Percentiles rank a stretch among this genome's conserved stretches.
Conservation (phyloP, 2,888 invertebrate species). For the Rugalucina vietnamica region DNA sequence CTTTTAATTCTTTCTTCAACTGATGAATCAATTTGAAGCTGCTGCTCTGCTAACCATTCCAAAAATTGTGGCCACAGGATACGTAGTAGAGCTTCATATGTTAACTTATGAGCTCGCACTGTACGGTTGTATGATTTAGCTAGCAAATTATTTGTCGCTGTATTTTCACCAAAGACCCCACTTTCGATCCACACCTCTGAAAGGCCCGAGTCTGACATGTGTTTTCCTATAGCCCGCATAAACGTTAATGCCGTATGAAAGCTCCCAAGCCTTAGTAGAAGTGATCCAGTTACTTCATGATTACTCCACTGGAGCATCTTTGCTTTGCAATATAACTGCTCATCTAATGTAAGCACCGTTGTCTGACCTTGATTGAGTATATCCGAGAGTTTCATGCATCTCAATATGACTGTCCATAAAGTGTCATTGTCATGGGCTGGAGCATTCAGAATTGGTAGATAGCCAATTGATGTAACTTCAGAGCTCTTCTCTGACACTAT, state of each 20-base stretch:
- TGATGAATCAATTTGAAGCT: not conserved
- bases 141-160: constrained; percentile 1
- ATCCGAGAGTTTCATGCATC: not conserved
- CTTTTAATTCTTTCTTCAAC: not conserved
- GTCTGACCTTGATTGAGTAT: not conserved
- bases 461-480: not conserved
- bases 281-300: not conserved
- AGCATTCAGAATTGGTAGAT: not conserved
- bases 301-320: not conserved
- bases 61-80: not conserved
- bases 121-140: constrained; percentile 10
- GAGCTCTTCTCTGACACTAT: not conserved
- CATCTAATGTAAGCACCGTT: not conserved
- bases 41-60: not conserved
- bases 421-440: constrained; percentile 3
- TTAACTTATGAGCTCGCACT: constrained; percentile 9
- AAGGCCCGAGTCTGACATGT: constrained; percentile 9
- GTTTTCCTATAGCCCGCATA: constrained; percentile 8
- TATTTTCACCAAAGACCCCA: constrained; percentile 18
- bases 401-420: not conserved
- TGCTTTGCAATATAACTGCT: constrained; percentile 1
- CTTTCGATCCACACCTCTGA: constrained; percentile 1
- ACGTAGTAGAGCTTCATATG: not conserved
- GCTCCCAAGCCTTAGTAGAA: not conserved
- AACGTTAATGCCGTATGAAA: constrained; percentile 8